Conservation (phyloP, 2,797 vertebrate species). For the Cyprinella venusta region DNA sequence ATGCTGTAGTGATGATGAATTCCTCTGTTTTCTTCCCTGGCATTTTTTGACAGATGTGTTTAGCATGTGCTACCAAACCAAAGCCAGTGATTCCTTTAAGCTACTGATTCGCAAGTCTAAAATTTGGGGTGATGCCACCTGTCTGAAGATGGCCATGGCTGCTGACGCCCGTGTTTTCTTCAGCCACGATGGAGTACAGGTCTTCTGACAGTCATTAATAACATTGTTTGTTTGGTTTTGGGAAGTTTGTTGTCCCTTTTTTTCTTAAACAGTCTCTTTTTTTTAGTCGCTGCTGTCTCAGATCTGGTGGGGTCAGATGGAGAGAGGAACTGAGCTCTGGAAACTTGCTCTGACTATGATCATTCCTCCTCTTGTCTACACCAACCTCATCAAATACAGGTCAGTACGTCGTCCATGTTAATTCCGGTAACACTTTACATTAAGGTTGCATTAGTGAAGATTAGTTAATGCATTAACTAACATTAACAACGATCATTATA, state of each 20-base stretch:
- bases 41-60: constrained; percentile 77
- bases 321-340: constrained; percentile 83
- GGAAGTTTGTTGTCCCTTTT: neutral
- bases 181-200: constrained; percentile 91
- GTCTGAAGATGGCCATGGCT: constrained; percentile 84
- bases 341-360: constrained; percentile 83
- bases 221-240: neutral
- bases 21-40: neutral
- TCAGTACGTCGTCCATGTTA: constrained; percentile 60
- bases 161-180: constrained; percentile 87
- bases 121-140: constrained; percentile 81
- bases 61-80: constrained; percentile 83
- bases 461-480: neutral
- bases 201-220: constrained; percentile 52
- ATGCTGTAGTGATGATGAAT: neutral
- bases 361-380: constrained; percentile 86
- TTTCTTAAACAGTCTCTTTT: neutral
- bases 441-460: neutral
- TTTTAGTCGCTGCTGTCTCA: constrained; percentile 84
- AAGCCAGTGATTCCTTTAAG: constrained; percentile 81
- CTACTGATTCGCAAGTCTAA: constrained; percentile 82
- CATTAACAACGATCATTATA: neutral
- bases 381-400: constrained; percentile 85
- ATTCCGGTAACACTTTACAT: neutral
- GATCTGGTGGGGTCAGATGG: constrained; percentile 94